Conservation (phyloP, 2,888 invertebrate genomes). For the Amblyjoppa proteus region DNA sequence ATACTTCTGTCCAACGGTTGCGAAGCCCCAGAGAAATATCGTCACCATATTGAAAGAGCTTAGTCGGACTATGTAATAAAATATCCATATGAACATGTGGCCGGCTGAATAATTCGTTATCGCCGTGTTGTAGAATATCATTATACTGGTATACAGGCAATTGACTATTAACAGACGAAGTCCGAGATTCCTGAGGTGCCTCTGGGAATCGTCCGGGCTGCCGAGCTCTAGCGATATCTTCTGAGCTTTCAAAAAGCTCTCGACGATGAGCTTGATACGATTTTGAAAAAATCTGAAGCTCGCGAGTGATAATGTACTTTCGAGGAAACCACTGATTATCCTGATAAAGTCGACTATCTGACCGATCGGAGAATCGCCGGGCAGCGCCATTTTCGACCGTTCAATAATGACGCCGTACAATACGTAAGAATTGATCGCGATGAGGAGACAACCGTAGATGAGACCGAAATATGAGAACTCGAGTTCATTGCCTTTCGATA, state of each 20-base stretch:
- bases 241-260: constrained; percentile 13
- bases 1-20: constrained; percentile 17
- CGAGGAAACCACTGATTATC: background rate
- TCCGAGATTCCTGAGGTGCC: background rate
- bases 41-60: constrained; percentile 1
- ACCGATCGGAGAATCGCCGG: constrained; percentile 29
- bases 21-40: constrained; percentile 17
- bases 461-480: constrained; percentile 32
- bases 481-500: constrained; percentile 33
- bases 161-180: background rate
- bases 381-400: background rate
- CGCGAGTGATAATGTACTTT: background rate
- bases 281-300: constrained; percentile 1
- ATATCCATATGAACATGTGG: background rate
- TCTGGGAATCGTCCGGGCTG: background rate
- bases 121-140: background rate
- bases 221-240: background rate
- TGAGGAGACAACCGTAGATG: constrained; percentile 36
- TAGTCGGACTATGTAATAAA: background rate
- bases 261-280: constrained; percentile 8
- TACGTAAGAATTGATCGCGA: background rate
- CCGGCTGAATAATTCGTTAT: background rate
- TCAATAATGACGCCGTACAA: constrained; percentile 5
- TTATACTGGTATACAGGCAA: background rate
- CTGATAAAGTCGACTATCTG: constrained; percentile 16